phyloP scores from a whole-genome alignment of 2,888 invertebrate species.

The Meteorus colon region DNA sequence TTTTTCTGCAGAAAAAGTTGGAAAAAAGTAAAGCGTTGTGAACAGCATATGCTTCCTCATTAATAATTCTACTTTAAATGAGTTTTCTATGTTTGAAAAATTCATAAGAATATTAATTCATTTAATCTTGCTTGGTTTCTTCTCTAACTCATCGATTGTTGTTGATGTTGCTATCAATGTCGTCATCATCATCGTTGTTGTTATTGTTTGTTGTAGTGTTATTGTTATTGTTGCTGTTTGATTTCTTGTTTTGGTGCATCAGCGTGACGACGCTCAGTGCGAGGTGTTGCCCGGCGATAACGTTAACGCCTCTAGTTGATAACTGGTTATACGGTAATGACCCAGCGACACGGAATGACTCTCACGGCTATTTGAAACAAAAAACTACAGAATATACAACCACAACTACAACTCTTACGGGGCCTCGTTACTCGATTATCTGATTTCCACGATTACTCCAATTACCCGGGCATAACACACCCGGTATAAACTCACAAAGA shows the following conservation, averaged over 20 bases:
- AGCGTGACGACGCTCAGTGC: constrained; percentile 26
- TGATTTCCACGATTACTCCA: constrained; percentile 43
- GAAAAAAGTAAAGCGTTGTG: too few species aligned
- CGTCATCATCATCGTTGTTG: too few species aligned
- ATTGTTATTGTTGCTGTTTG: too few species aligned
- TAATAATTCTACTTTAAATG: too few species aligned
- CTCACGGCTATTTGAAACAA: constrained; percentile 41
- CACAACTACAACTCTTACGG: background rate
- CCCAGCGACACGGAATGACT: constrained; percentile 54
- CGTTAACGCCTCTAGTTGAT: constrained; percentile 53
- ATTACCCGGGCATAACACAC: constrained; percentile 33
- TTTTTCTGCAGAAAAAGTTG: too few species aligned
- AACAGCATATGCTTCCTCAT: too few species aligned
- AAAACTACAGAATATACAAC: background rate
- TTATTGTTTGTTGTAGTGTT: too few species aligned
- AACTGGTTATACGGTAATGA: constrained; percentile 55
- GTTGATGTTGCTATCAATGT: too few species aligned
- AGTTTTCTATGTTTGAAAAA: too few species aligned
- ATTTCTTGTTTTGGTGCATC: background rate
- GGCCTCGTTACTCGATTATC: constrained; percentile 37
- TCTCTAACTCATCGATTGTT: too few species aligned
- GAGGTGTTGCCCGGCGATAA: constrained; percentile 53
- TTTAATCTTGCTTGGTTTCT: too few species aligned
- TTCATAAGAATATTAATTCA: too few species aligned
- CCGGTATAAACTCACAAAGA: constrained; percentile 15